Percentiles rank a stretch among this genome's conserved stretches.
Conservation (phyloP, 2,888 invertebrate species). For the Drosophila maculinotata region DNA sequence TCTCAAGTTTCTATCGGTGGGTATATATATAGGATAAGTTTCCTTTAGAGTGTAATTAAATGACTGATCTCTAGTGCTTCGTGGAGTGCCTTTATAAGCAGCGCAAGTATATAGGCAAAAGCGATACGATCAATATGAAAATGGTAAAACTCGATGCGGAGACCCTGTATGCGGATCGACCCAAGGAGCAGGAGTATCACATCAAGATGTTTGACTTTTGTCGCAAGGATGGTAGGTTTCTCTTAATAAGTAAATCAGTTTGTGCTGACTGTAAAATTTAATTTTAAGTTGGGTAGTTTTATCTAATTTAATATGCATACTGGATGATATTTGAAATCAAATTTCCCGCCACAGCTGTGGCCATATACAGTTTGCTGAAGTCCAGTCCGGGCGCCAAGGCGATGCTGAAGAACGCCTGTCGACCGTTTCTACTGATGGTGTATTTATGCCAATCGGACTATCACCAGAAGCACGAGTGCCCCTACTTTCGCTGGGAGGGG, state of each 20-base stretch:
- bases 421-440: slow-evolving; percentile 66
- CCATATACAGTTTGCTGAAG: slow-evolving; percentile 43
- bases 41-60: too few species aligned
- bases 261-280: too few species aligned
- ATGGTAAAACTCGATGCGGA: slow-evolving; percentile 71
- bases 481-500: slow-evolving; percentile 71
- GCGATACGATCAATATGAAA: slow-evolving; percentile 74
- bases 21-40: slow-evolving; percentile 8
- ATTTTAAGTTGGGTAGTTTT: too few species aligned
- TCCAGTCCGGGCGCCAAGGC: slow-evolving; percentile 45
- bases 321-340: not conserved
- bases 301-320: not conserved
- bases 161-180: slow-evolving; percentile 45
- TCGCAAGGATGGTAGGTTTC: slow-evolving; percentile 51
- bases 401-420: slow-evolving; percentile 57
- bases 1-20: slow-evolving; percentile 66
- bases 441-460: slow-evolving; percentile 64
- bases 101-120: slow-evolving; percentile 73
- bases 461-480: slow-evolving; percentile 64
- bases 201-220: slow-evolving; percentile 63
- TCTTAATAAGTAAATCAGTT: not conserved
- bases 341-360: slow-evolving; percentile 29
- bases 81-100: slow-evolving; percentile 71
- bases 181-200: slow-evolving; percentile 68
- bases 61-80: slow-evolving; percentile 54